phyloP scores from a whole-genome alignment of 2,797 vertebrate species.

The Gymnothorax javanicus region DNA sequence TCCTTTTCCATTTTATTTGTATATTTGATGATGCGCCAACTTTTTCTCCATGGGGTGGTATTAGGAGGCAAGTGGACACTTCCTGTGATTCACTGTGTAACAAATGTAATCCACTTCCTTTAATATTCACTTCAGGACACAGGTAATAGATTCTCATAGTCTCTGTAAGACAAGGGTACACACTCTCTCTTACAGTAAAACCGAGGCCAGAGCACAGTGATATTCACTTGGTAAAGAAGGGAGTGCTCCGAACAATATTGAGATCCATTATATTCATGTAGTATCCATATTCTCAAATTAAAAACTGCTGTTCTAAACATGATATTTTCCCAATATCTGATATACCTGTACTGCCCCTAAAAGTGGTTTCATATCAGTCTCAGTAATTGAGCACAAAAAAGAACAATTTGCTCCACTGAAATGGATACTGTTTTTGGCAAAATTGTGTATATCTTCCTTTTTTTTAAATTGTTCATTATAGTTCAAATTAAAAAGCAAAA shows the following conservation, averaged over 20 bases:
- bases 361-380: slow-evolving; percentile 20
- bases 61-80: neutral
- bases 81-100: neutral
- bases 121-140: neutral
- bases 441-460: neutral
- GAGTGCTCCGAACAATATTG: neutral
- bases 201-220: neutral
- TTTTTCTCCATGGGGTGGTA: too few species aligned
- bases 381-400: neutral
- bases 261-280: neutral
- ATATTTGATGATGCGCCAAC: too few species aligned
- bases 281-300: neutral
- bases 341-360: neutral
- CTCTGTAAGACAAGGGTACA: neutral
- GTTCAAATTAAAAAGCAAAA: too few species aligned
- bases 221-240: neutral
- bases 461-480: neutral
- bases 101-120: neutral
- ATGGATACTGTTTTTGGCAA: slow-evolving; percentile 11
- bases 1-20: too few species aligned
- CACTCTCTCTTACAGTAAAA: neutral
- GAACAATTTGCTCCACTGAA: slow-evolving; percentile 11
- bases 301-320: neutral
- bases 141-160: neutral
- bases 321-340: too few species aligned